These are phyloP conservation scores for Paedocypris micromegethes DNA, from an alignment of 2,797 vertebrate species.

Conservation along the genomic window DNA sequence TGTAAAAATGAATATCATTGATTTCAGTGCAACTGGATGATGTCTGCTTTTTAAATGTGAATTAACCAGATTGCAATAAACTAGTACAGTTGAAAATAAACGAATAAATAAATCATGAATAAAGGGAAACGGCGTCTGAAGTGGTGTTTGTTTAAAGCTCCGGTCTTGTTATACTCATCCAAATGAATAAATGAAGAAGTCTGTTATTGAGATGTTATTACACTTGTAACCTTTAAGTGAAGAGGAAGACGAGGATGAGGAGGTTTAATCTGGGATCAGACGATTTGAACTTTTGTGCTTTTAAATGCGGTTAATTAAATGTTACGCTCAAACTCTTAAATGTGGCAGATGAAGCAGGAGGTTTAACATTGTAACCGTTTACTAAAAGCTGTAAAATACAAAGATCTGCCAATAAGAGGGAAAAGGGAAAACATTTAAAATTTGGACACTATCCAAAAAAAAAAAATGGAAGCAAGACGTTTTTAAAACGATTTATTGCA, in stretches of 20 bases:
- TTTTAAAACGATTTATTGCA: neutral
- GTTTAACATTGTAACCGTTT: too few species aligned
- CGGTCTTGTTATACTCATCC: too few species aligned
- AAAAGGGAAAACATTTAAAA: neutral
- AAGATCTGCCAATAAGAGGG: neutral
- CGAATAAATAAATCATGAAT: constrained; percentile 79
- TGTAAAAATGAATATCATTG: constrained; percentile 91
- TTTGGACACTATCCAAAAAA: neutral
- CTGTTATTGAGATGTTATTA: too few species aligned
- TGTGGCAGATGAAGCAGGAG: too few species aligned
- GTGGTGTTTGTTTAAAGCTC: constrained; percentile 50
- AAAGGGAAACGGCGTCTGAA: constrained; percentile 77
- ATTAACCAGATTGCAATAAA: constrained; percentile 98
- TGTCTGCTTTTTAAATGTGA: constrained; percentile 98
- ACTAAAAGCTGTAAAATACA: neutral
- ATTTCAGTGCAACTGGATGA: constrained; percentile 96
- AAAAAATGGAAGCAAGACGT: neutral
- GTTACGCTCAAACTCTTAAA: too few species aligned
- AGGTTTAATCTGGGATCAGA: too few species aligned
- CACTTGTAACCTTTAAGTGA: too few species aligned
- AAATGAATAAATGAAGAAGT: too few species aligned
- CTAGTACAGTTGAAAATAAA: constrained; percentile 84
- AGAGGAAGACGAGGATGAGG: too few species aligned
- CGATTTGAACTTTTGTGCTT: too few species aligned
- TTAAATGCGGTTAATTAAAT: too few species aligned